These are phyloP conservation scores for Periophthalmus magnuspinnatus DNA, from an alignment of 2,797 vertebrate genomes.

Conservation along the genomic window DNA sequence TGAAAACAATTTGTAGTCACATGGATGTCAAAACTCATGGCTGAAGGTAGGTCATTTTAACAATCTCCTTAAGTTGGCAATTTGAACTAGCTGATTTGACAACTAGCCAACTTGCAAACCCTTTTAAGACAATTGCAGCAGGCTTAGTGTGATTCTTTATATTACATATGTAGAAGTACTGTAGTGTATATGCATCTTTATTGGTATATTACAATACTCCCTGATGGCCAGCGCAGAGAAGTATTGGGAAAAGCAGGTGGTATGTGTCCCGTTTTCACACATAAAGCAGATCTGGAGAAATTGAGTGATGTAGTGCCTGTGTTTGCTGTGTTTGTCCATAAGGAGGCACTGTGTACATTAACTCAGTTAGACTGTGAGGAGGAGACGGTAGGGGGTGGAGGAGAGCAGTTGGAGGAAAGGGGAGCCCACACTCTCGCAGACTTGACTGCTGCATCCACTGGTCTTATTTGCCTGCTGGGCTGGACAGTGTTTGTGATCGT, in stretches of 20 bases:
- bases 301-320: constrained; percentile 47
- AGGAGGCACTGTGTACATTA: constrained; percentile 75
- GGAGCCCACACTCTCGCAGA: constrained; percentile 32
- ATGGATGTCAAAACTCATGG: neutral
- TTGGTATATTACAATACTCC: constrained; percentile 81
- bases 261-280: constrained; percentile 51
- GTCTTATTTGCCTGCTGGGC: constrained; percentile 59
- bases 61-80: constrained; percentile 46
- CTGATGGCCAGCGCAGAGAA: constrained; percentile 82
- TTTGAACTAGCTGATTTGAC: constrained; percentile 28
- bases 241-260: neutral
- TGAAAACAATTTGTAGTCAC: constrained; percentile 15
- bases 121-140: constrained; percentile 38
- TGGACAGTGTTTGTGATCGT: constrained; percentile 40
- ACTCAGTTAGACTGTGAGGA: constrained; percentile 80
- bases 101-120: constrained; percentile 26
- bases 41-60: constrained; percentile 17
- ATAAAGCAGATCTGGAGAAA: constrained; percentile 33
- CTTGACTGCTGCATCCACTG: constrained; percentile 33
- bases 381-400: constrained; percentile 21
- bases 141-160: neutral
- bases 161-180: constrained; percentile 56
- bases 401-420: constrained; percentile 32
- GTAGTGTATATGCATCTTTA: constrained; percentile 60
- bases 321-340: constrained; percentile 76